Conservation (phyloP, 2,113 vertebrate genomes). For the Scomber japonicus region DNA sequence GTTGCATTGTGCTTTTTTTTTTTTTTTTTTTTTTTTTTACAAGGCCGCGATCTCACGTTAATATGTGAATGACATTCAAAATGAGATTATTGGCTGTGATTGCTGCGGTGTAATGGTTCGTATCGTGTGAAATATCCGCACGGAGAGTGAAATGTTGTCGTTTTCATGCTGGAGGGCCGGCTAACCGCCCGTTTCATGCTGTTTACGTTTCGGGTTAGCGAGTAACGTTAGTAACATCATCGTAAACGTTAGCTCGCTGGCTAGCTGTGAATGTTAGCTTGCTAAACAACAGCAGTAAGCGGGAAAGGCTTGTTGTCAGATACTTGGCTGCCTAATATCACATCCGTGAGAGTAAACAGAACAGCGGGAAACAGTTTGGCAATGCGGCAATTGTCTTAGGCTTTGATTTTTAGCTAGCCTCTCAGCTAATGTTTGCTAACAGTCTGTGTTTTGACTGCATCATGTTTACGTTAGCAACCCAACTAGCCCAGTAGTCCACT, state of each 20-base stretch:
- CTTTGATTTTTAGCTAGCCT: conserved; percentile 50
- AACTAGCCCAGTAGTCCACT: conserved; percentile 41
- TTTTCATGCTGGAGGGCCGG: conserved; percentile 26
- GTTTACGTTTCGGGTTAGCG: conserved; percentile 75
- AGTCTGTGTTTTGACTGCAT: conserved; percentile 76
- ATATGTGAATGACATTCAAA: conserved; percentile 68
- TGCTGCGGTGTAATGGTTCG: conserved; percentile 22
- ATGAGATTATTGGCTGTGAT: conserved; percentile 37
- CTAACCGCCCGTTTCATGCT: conserved; percentile 63
- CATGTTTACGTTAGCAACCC: conserved; percentile 77
- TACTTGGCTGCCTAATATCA: conserved; percentile 15
- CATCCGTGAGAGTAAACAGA: conserved; percentile 38
- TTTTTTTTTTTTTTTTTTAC: conserved; percentile 25
- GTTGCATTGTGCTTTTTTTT: conserved; percentile 80
- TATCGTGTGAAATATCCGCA: conserved; percentile 39
- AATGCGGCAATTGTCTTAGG: conserved; percentile 14
- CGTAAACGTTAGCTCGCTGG: conserved; percentile 65
- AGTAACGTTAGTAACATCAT: conserved; percentile 60
- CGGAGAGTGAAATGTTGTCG: conserved; percentile 6
- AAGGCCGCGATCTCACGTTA: conserved; percentile 79
- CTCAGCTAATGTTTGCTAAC: conserved; percentile 80
- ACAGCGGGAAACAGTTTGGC: conserved; percentile 12
- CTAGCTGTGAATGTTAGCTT: conserved; percentile 63
- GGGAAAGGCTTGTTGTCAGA: conserved; percentile 75
- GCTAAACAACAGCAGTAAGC: conserved; percentile 76